Evolutionary conservation across 1,140 invertebrate genomes (phyloP).

Genomic region (Orussus abietinus): DNA sequence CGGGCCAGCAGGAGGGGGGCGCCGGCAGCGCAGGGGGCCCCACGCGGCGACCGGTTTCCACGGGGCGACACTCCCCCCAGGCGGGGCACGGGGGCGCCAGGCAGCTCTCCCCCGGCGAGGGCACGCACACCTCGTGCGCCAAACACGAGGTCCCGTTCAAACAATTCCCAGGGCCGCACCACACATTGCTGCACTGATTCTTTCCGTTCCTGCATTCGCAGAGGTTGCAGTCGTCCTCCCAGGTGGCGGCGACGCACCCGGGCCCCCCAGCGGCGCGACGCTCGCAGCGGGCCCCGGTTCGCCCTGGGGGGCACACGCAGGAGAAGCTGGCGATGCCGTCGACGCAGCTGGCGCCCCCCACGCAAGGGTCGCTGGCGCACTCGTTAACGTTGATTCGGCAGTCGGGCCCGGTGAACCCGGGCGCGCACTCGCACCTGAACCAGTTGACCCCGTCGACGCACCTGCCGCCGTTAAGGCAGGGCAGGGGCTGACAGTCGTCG

Average conservation of each 20-base stretch:
- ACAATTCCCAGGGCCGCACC: slow-evolving; percentile 81
- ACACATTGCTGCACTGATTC: slow-evolving; percentile 77
- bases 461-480: slow-evolving; percentile 74
- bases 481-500: slow-evolving; percentile 61
- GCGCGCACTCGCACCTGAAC: slow-evolving; percentile 72
- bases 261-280: slow-evolving; percentile 43
- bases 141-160: slow-evolving; percentile 53
- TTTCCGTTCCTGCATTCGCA: slow-evolving; percentile 73
- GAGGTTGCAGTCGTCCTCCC: slow-evolving; percentile 75
- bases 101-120: slow-evolving; percentile 70
- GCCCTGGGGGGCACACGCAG: slow-evolving; percentile 74
- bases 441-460: slow-evolving; percentile 78
- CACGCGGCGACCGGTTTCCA: slow-evolving; percentile 69
- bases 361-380: slow-evolving; percentile 77
- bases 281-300: slow-evolving; percentile 69
- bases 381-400: slow-evolving; percentile 77
- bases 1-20: slow-evolving; percentile 75
- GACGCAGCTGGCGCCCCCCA: slow-evolving; percentile 77
- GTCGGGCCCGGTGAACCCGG: slow-evolving; percentile 68
- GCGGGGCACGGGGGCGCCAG: slow-evolving; percentile 71
- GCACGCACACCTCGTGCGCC: slow-evolving; percentile 68
- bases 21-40: slow-evolving; percentile 71
- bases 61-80: slow-evolving; percentile 76
- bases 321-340: slow-evolving; percentile 72
- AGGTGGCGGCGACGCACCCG: slow-evolving; percentile 40